A percentile compares a stretch with the other conserved stretches of the same genome.
Evolutionary conservation across 2,113 vertebrate species (phyloP).

Genomic region (Odontophorus gujanensis): DNA sequence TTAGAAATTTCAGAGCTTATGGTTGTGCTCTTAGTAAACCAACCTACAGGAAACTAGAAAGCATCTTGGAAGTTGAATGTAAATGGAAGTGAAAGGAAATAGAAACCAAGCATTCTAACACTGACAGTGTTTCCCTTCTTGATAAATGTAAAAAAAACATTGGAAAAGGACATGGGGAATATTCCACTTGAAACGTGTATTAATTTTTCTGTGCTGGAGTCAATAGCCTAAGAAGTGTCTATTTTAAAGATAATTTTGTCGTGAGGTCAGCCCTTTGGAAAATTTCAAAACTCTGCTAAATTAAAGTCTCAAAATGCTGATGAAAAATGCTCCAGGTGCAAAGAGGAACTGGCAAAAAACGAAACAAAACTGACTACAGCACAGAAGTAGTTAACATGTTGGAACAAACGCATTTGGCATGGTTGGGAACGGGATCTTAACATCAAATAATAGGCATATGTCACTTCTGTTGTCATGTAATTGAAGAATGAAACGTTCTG

Average conservation of each 20-base stretch:
- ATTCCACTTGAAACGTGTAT: not conserved
- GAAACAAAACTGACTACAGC: not conserved
- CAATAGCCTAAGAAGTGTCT: not conserved
- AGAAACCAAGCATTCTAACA: not conserved
- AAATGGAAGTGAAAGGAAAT: not conserved
- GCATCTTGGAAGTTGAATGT: not conserved
- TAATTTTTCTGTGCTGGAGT: not conserved
- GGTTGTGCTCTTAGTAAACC: not conserved
- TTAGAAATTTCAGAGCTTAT: not conserved
- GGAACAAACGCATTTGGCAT: not conserved
- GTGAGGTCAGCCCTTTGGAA: not conserved
- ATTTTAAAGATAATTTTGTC: not conserved
- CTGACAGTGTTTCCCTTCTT: not conserved
- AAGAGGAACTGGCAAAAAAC: not conserved
- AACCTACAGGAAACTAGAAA: not conserved
- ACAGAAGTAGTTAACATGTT: accelerated
- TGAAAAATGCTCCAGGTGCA: not conserved
- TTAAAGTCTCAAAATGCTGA: not conserved
- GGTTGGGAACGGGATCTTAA: not conserved
- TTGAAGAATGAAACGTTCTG: not conserved
- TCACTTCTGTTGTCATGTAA: not conserved
- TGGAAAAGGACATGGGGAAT: not conserved
- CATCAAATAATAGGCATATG: not conserved
- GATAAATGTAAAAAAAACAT: not conserved
- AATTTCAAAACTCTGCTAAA: not conserved